Conservation (phyloP, 2,113 vertebrate genomes). For the Xiphophorus hellerii region DNA sequence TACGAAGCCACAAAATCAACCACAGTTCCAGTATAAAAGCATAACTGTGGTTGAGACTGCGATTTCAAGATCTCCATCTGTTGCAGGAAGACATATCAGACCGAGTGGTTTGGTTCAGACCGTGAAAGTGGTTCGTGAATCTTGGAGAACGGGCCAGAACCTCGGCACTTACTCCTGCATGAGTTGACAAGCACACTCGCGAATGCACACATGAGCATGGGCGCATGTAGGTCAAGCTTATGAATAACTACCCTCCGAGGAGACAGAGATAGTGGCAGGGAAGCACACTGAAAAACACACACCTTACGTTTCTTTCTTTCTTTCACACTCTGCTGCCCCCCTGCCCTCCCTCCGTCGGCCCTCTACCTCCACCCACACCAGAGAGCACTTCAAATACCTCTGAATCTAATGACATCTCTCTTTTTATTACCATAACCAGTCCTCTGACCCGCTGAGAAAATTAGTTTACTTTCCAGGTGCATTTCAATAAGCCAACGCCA, state of each 20-base stretch:
- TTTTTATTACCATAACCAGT: constrained; percentile 73
- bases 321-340: constrained; percentile 22
- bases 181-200: constrained; percentile 30
- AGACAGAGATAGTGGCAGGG: constrained; percentile 41
- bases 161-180: constrained; percentile 49
- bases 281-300: constrained; percentile 47
- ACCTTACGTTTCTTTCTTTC: constrained; percentile 2
- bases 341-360: not conserved
- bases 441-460: constrained; percentile 65
- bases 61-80: constrained; percentile 35
- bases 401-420: constrained; percentile 71
- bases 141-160: constrained; percentile 61
- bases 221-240: constrained; percentile 72
- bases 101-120: constrained; percentile 45
- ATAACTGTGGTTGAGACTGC: constrained; percentile 37
- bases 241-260: constrained; percentile 67
- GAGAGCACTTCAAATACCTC: constrained; percentile 64
- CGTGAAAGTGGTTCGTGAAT: constrained; percentile 68
- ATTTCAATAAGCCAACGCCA: constrained; percentile 60
- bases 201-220: constrained; percentile 33
- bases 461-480: constrained; percentile 67
- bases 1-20: not conserved
- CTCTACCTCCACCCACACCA: constrained; percentile 19
- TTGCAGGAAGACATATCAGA: constrained; percentile 47
- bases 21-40: constrained; percentile 28